Conservation (phyloP, 2,888 invertebrate genomes). For the Clostera curtula region DNA sequence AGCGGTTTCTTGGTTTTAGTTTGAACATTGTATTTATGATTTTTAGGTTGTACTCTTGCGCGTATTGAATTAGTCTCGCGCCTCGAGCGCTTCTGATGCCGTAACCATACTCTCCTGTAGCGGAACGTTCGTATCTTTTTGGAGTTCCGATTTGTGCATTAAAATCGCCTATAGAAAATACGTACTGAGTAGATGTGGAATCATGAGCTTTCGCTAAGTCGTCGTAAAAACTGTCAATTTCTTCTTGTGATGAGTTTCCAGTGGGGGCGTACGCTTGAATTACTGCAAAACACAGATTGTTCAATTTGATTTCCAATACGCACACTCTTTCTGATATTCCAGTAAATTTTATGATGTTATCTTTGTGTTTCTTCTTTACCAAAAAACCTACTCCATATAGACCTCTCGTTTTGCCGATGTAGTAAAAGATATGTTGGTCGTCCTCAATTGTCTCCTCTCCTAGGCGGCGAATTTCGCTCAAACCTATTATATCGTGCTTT, state of each 20-base stretch:
- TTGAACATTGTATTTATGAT: slow-evolving; percentile 4
- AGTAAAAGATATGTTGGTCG: neutral
- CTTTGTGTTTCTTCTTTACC: neutral
- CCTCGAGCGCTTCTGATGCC: slow-evolving; percentile 2
- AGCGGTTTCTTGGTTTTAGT: neutral
- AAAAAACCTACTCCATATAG: neutral
- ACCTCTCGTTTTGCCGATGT: neutral
- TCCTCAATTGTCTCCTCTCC: neutral
- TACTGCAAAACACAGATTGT: neutral
- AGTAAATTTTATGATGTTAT: neutral
- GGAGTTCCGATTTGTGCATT: slow-evolving; percentile 1
- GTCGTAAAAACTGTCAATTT: slow-evolving; percentile 3
- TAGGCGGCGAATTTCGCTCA: neutral
- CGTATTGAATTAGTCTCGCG: slow-evolving; percentile 2
- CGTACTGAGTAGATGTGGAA: neutral
- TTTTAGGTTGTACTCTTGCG: slow-evolving; percentile 4
- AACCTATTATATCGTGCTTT: neutral
- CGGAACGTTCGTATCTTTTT: neutral
- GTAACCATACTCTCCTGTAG: slow-evolving; percentile 1
- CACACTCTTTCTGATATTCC: slow-evolving; percentile 1
- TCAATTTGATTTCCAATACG: neutral
- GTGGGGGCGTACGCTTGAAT: slow-evolving; percentile 4
- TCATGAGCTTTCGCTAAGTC: slow-evolving; percentile 5
- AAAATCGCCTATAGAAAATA: slow-evolving; percentile 2
- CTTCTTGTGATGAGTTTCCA: slow-evolving; percentile 3